These are phyloP conservation scores for Nyctibius bracteatus DNA, from an alignment of 2,113 vertebrate species.

Conservation along the genomic window DNA sequence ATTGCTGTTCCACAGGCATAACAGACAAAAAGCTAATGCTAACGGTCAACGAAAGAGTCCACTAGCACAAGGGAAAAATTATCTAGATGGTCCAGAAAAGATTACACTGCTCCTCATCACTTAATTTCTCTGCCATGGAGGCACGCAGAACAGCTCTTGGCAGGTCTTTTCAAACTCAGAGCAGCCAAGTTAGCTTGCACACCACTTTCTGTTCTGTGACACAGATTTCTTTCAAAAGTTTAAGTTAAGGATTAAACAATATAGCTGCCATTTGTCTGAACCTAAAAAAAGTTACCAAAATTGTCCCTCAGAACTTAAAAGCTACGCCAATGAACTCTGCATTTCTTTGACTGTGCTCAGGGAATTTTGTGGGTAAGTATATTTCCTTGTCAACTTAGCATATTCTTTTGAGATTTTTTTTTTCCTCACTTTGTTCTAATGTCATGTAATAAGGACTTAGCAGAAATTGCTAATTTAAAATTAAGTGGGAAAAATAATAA, in stretches of 20 bases:
- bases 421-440: background rate
- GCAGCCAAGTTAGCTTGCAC: background rate
- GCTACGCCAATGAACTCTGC: background rate
- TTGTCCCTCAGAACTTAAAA: background rate
- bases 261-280: background rate
- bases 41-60: background rate
- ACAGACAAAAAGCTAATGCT: background rate
- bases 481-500: constrained; percentile 19
- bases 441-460: background rate
- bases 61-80: background rate
- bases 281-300: background rate
- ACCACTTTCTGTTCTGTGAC: background rate
- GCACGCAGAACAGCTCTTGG: background rate
- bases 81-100: background rate
- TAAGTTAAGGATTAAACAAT: background rate
- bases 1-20: background rate
- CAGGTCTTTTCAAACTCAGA: background rate
- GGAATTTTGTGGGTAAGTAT: background rate
- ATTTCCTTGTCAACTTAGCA: background rate
- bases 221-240: background rate
- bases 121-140: background rate
- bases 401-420: background rate
- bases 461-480: constrained; percentile 32
- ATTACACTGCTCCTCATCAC: background rate
- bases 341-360: background rate